A percentile compares a stretch with the other conserved stretches of the same genome.
These are phyloP conservation scores for Meteorus sp. DNA, from an alignment of 1,140 invertebrate species.

Conservation along the genomic window DNA sequence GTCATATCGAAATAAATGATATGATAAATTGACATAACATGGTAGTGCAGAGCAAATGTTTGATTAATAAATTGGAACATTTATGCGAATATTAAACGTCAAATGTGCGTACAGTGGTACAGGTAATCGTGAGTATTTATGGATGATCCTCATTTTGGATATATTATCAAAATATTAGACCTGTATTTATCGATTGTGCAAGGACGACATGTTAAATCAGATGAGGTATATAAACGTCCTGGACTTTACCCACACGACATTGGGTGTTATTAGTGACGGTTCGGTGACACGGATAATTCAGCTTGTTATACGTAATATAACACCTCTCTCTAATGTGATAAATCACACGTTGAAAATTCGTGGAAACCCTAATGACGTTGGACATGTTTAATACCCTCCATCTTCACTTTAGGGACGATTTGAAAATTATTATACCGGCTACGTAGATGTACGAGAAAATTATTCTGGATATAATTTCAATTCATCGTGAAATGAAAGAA, in stretches of 20 bases:
- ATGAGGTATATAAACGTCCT: conserved; percentile 19
- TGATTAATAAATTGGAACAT: not conserved
- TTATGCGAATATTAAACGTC: not conserved
- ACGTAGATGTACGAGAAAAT: too few relatives aligned
- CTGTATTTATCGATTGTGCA: conserved; percentile 3
- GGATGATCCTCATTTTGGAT: conserved; percentile 17
- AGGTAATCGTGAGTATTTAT: not conserved
- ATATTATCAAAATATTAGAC: conserved; percentile 30
- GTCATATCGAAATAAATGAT: too few relatives aligned
- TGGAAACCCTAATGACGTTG: not conserved
- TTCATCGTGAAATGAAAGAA: too few relatives aligned
- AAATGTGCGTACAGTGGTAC: conserved; percentile 6
- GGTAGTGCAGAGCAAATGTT: too few relatives aligned
- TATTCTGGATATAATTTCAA: too few relatives aligned
- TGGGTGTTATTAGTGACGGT: conserved; percentile 16
- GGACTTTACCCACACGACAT: conserved; percentile 19
- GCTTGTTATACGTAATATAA: conserved; percentile 6
- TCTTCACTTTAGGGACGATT: too few relatives aligned
- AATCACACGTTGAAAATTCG: conserved; percentile 8
- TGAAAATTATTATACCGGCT: too few relatives aligned
- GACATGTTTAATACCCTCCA: too few relatives aligned
- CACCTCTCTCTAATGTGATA: conserved; percentile 3
- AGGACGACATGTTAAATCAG: conserved; percentile 15
- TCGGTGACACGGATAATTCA: conserved; percentile 23
- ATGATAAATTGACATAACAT: too few relatives aligned